These are phyloP conservation scores for Takifugu ocellatus DNA, from an alignment of 2,797 vertebrate species.

Conservation along the genomic window DNA sequence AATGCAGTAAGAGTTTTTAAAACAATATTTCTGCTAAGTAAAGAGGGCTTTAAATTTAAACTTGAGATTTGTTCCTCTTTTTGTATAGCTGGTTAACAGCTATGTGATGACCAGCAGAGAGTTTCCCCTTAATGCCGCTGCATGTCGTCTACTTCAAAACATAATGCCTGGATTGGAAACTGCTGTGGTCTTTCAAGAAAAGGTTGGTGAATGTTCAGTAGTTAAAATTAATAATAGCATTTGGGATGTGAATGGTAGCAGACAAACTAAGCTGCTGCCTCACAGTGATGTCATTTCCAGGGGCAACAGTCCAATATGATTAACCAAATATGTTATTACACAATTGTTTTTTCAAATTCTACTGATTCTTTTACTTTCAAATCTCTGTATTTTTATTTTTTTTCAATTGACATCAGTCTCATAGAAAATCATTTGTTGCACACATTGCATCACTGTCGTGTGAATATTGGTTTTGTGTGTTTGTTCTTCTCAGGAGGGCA, in stretches of 20 bases:
- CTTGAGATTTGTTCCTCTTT: neutral
- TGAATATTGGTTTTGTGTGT: conserved; percentile 3
- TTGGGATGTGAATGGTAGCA: too few relatives aligned
- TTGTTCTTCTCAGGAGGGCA: conserved; percentile 84
- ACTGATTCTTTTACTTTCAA: neutral
- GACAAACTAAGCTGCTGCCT: neutral
- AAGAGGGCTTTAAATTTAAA: neutral
- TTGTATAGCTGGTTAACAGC: conserved; percentile 88
- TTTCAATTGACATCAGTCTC: too few relatives aligned
- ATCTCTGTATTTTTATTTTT: too few relatives aligned
- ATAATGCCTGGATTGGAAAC: conserved; percentile 99
- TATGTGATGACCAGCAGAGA: conserved; percentile 99
- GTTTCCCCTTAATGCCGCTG: conserved; percentile 88
- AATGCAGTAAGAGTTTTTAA: conserved; percentile 82
- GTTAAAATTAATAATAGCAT: too few relatives aligned
- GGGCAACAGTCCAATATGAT: conserved; percentile 11
- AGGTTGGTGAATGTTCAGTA: conserved; percentile 69
- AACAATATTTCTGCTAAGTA: neutral
- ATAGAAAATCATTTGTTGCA: too few relatives aligned
- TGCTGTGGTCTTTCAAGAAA: conserved; percentile 98
- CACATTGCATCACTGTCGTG: neutral
- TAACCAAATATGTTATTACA: neutral
- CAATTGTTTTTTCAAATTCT: too few relatives aligned
- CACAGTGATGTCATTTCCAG: conserved; percentile 14
- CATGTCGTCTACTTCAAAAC: conserved; percentile 93